Evolutionary conservation across 2,888 invertebrate genomes (phyloP).

Genomic region (Cyclophora albipunctata): DNA sequence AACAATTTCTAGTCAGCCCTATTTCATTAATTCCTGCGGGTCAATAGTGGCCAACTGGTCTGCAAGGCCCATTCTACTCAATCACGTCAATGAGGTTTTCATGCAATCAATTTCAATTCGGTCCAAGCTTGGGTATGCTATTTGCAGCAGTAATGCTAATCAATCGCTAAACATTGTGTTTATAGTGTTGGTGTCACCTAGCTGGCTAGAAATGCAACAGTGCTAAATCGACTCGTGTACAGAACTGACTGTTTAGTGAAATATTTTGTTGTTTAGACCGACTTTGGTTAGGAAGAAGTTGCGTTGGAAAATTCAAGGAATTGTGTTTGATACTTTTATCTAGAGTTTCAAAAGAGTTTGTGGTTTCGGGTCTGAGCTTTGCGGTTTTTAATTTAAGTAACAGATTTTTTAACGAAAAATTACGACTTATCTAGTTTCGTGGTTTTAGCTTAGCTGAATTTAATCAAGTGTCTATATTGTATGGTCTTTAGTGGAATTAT

Average conservation of each 20-base stretch:
- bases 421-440: too few relatives aligned
- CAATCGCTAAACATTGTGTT: constrained; percentile 62
- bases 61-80: constrained; percentile 59
- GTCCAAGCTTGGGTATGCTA: constrained; percentile 32
- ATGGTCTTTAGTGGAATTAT: too few relatives aligned
- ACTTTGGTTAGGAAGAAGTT: too few relatives aligned
- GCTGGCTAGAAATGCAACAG: constrained; percentile 28
- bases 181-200: constrained; percentile 43
- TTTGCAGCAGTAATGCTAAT: constrained; percentile 71
- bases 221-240: constrained; percentile 35
- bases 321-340: too few relatives aligned
- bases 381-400: too few relatives aligned
- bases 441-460: too few relatives aligned
- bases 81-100: constrained; percentile 60
- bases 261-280: too few relatives aligned
- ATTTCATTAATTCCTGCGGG: constrained; percentile 20
- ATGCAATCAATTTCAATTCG: constrained; percentile 64
- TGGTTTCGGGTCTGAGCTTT: too few relatives aligned
- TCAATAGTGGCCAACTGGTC: constrained; percentile 42
- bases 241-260: constrained; percentile 11
- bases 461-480: too few relatives aligned
- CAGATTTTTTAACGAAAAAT: too few relatives aligned
- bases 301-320: too few relatives aligned
- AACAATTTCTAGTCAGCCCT: constrained; percentile 10
- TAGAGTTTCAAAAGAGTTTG: too few relatives aligned